Evolutionary conservation across 2,888 invertebrate genomes (phyloP).

Genomic region (Diaperis boleti): DNA sequence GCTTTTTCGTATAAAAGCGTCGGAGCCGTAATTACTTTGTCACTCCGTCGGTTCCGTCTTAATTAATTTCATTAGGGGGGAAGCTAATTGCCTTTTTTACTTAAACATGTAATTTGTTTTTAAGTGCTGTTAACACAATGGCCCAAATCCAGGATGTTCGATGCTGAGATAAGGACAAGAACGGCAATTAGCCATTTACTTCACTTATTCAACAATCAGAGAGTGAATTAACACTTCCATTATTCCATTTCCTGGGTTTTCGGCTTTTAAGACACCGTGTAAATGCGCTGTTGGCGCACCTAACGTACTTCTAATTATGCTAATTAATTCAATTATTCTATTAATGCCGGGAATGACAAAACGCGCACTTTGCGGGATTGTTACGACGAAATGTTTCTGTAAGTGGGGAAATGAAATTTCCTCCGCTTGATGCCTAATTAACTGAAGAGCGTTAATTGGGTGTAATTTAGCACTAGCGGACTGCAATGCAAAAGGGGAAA

Average conservation of each 20-base stretch:
- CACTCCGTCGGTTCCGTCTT: conserved; percentile 31
- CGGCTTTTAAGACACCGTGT: conserved; percentile 15
- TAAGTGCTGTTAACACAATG: conserved; percentile 50
- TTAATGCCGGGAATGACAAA: conserved; percentile 20
- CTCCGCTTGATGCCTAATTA: conserved; percentile 19
- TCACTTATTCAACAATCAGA: conserved; percentile 38
- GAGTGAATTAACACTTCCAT: conserved; percentile 38
- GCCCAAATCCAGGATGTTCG: conserved; percentile 46
- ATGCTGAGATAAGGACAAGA: conserved; percentile 47
- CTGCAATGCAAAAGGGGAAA: conserved; percentile 5
- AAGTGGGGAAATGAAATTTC: conserved; percentile 24
- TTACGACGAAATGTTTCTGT: conserved; percentile 1
- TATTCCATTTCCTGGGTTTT: conserved; percentile 34
- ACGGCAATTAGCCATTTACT: conserved; percentile 48
- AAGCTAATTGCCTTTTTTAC: conserved; percentile 42
- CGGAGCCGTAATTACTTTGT: conserved; percentile 30
- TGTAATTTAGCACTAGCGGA: conserved; percentile 11
- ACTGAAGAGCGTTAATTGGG: conserved; percentile 19
- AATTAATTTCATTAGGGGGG: conserved; percentile 51
- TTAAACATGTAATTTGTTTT: conserved; percentile 50
- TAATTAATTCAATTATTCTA: conserved; percentile 31
- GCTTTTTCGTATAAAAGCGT: conserved; percentile 5
- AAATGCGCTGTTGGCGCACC: conserved; percentile 24
- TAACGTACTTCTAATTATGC: conserved; percentile 11
- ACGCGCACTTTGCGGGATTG: conserved; percentile 4